Evolutionary conservation across 2,888 invertebrate genomes (phyloP), one percentile per base, ranked within the genome.

Genomic region (Myopa tessellatipennis): DNA sequence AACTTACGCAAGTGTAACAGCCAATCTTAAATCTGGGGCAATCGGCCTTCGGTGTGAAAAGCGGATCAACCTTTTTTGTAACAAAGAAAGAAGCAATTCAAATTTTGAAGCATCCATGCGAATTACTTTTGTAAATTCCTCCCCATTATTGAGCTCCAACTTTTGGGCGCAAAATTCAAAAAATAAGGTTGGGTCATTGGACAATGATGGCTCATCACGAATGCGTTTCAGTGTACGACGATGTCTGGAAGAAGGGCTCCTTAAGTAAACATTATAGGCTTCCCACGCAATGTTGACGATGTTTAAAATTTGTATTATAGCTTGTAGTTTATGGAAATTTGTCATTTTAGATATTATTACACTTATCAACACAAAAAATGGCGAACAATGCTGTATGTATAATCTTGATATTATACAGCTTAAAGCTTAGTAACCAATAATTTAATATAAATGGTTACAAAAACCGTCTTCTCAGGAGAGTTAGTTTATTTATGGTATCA

Each of bases 1-100:
- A 67, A 36, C 77, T 65, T 74, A 79, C 78, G 72, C 68, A 40
- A 78, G 38, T 45, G 78, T 78, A 14, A 79, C 10, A 14, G 58
- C 74, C 16, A 74, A n/a, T 50, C 78, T 65, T 58, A 69, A 69
- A 50, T 79, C 63, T n/a, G 58, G 55, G 45, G 18, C 12, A 16
- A 79, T 74, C 36, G 76, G 61, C 55, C 70, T 77, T 69, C 74
- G 14, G 40, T 70, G 73, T 12, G 76, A 79, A 26, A 38, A 61
- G 12, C 65, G 65, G 1, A 4, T 26, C 8, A 65, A n/a, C 38
- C 38, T 73, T 69, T 76, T 60, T 10, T 76, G 4, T 34, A 65
- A 7, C 26, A 65, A 36, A 18, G 14, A 36, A 65, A 65, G 65
- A 5, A 65, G 65, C 12, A n/a, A n/a, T 12, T 65, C 16, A n/a